phyloP scores from a whole-genome alignment of 2,113 vertebrate genomes.

The human region GRCh38 chr3:20956501-20957000 shows the following conservation, averaged over 20 bases:
- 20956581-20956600: background rate
- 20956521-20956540: background rate
- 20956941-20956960: no score
- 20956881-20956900: background rate
- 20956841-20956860: background rate
- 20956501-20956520: background rate
- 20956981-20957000: no score
- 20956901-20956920: background rate
- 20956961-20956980: no score
- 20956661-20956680: background rate
- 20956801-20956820: background rate
- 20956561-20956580: background rate
- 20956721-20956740: background rate
- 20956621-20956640: background rate
- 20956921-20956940: no score
- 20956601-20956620: background rate
- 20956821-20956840: background rate
- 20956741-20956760: background rate
- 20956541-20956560: background rate
- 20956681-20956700: background rate
- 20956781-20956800: background rate
- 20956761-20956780: background rate
- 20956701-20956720: background rate
- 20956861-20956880: background rate
- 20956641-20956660: background rate